Percentiles rank a stretch among this genome's conserved stretches.
Evolutionary conservation across 2,797 vertebrate species (phyloP).

Genomic region (Syngnathus rostellatus): DNA sequence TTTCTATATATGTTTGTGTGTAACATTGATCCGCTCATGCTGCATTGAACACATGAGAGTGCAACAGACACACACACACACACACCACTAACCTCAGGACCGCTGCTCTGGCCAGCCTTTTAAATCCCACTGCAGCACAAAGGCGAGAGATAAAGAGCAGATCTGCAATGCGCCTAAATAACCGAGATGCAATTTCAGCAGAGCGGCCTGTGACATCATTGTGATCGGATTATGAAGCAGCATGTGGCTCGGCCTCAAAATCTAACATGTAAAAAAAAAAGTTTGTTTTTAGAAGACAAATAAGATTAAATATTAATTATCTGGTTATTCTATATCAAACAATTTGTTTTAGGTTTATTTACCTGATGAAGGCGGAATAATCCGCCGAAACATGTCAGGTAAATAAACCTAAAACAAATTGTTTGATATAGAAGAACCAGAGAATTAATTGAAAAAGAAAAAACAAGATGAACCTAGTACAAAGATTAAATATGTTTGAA

Average conservation of each 20-base stretch:
- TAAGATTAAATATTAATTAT: too few relatives aligned
- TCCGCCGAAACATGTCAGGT: too few relatives aligned
- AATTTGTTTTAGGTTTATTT: too few relatives aligned
- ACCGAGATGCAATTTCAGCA: neutral
- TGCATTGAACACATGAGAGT: slow-evolving; percentile 30
- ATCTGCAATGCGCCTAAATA: neutral
- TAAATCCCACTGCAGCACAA: slow-evolving; percentile 14
- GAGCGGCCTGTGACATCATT: neutral
- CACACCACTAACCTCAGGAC: slow-evolving; percentile 21
- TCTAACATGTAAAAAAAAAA: too few relatives aligned
- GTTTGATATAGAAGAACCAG: too few relatives aligned
- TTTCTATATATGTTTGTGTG: slow-evolving; percentile 30
- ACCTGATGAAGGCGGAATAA: too few relatives aligned
- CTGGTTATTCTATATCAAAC: too few relatives aligned
- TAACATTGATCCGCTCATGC: slow-evolving; percentile 54
- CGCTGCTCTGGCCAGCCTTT: slow-evolving; percentile 27
- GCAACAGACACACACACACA: slow-evolving; percentile 23
- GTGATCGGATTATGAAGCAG: neutral
- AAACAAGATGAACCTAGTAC: too few relatives aligned
- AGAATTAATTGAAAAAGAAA: too few relatives aligned
- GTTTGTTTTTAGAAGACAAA: too few relatives aligned
- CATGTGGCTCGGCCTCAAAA: neutral
- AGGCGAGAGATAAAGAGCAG: neutral
- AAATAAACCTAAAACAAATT: too few relatives aligned
- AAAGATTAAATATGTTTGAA: too few relatives aligned